Percentiles rank a stretch among this genome's conserved stretches.
These are phyloP conservation scores for Phoxinus phoxinus DNA, from an alignment of 2,113 vertebrate genomes.

Conservation along the genomic window DNA sequence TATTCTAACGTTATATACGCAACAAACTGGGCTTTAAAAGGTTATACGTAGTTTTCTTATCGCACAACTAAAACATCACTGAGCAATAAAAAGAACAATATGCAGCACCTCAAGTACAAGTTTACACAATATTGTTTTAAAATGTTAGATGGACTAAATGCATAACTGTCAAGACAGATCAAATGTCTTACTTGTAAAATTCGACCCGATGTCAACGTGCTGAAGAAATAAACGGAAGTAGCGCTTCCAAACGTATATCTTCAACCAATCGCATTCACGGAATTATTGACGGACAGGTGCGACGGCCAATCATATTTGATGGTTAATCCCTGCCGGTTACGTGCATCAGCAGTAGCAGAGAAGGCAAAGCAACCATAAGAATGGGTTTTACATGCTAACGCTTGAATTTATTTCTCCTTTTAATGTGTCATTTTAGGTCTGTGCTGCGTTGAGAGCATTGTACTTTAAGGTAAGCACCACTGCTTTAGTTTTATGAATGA, in stretches of 20 bases:
- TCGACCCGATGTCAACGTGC: slow-evolving; percentile 3
- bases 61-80: background rate
- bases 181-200: background rate
- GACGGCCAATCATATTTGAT: slow-evolving; percentile 59
- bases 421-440: slow-evolving; percentile 9
- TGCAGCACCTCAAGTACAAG: background rate
- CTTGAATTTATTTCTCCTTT: slow-evolving; percentile 39
- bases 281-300: slow-evolving; percentile 50
- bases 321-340: slow-evolving; percentile 52
- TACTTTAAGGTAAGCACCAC: slow-evolving; percentile 59
- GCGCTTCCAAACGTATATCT: background rate
- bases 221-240: slow-evolving; percentile 39
- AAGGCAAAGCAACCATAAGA: no score
- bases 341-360: background rate
- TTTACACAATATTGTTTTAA: background rate
- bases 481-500: background rate
- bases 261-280: slow-evolving; percentile 60
- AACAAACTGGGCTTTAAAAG: slow-evolving; percentile 20
- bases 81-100: background rate
- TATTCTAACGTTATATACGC: no score
- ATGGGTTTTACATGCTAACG: slow-evolving; percentile 45
- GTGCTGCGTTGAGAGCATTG: background rate
- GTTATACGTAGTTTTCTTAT: background rate
- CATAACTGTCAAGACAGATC: background rate
- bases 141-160: background rate